Conservation (phyloP, 1,140 invertebrate species). For the Ceratosolen solmsi region DNA sequence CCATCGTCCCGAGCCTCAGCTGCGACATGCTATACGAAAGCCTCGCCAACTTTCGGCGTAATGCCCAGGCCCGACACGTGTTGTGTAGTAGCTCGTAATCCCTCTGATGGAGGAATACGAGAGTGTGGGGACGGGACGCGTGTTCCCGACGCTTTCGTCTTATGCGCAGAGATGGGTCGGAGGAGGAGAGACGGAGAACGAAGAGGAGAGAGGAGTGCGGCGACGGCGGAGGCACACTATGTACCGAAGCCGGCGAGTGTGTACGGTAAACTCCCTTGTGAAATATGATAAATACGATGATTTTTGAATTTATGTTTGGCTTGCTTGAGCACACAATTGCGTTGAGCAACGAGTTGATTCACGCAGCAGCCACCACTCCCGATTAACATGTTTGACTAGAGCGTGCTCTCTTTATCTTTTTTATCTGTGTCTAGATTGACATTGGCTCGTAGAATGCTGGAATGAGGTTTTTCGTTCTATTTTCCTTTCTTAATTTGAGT, state of each 20-base stretch:
- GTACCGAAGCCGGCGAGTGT: too few species aligned
- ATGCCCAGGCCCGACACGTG: slow-evolving; percentile 41
- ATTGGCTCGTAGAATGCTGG: neutral
- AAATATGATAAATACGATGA: neutral
- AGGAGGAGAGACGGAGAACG: too few species aligned
- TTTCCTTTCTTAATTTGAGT: neutral
- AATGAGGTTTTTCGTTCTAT: neutral
- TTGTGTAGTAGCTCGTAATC: neutral
- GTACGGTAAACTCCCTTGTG: too few species aligned
- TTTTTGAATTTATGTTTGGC: slow-evolving; percentile 9
- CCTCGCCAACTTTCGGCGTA: too few species aligned
- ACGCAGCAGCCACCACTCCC: neutral
- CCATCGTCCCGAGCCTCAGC: neutral
- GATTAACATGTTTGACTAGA: neutral
- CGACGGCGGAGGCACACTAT: too few species aligned
- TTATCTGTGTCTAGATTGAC: neutral
- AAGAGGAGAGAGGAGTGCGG: too few species aligned
- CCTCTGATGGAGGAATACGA: neutral
- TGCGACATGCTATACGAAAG: too few species aligned
- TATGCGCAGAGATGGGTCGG: too few species aligned
- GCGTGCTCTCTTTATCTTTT: too few species aligned
- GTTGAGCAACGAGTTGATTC: neutral
- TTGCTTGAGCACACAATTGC: neutral
- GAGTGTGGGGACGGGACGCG: too few species aligned
- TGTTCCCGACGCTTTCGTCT: too few species aligned